Evolutionary conservation across 2,113 vertebrate species (phyloP).

Genomic region (Megaleporinus macrocephalus): DNA sequence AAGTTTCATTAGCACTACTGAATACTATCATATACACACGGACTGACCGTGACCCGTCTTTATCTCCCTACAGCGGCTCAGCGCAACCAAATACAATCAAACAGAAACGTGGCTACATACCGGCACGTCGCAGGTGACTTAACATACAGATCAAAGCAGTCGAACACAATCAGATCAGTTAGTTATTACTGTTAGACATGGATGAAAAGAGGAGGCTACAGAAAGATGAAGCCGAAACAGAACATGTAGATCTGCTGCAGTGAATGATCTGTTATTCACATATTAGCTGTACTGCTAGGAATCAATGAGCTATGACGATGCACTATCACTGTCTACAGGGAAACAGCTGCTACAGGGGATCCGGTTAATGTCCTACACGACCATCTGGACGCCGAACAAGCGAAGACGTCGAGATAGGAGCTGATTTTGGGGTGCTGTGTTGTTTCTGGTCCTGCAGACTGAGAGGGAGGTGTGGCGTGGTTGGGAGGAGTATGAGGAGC

Average conservation of each 20-base stretch:
- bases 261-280: neutral
- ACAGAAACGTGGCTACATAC: slow-evolving; percentile 11
- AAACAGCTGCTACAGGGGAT: too few relatives aligned
- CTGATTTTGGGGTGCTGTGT: slow-evolving; percentile 7
- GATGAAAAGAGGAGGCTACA: neutral
- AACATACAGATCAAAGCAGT: neutral
- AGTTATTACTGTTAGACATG: slow-evolving; percentile 41
- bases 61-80: neutral
- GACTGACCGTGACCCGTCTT: neutral
- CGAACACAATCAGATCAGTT: slow-evolving; percentile 29
- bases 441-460: neutral
- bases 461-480: neutral
- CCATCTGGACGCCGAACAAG: slow-evolving; percentile 17
- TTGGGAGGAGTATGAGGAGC: neutral
- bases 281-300: slow-evolving; percentile 1
- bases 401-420: neutral
- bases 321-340: slow-evolving; percentile 28
- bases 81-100: slow-evolving; percentile 8
- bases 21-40: neutral
- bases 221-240: slow-evolving; percentile 20
- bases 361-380: slow-evolving; percentile 22
- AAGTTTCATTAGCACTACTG: slow-evolving; percentile 12
- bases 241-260: neutral
- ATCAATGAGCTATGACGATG: slow-evolving; percentile 13
- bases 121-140: neutral